Evolutionary conservation across 1,140 invertebrate genomes (phyloP), one percentile per base, ranked within the genome.

Genomic region (Eciton burchellii): DNA sequence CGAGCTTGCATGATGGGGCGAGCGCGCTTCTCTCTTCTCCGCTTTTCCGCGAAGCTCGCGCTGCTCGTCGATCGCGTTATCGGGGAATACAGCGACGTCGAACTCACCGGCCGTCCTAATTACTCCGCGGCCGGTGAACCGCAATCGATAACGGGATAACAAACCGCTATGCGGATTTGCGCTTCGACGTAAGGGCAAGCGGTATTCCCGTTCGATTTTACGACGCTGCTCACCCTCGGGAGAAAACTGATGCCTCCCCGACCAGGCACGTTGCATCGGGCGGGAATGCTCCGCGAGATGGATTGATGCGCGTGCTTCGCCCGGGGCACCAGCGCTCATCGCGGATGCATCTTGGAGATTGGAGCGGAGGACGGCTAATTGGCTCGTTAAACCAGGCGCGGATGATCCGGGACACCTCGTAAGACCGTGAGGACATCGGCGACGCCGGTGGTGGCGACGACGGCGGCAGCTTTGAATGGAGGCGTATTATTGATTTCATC

Each of bases 401-500:
- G 24, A 56, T 43, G 59, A 19, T n/a, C 19, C 57, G 43, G 45
- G 41, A 49, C 21, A 35, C 43, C 43, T 43, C 72, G 43, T 26
- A 74, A 49, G 59, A 68, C 63, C 74, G 8, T 57, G 56, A 79
- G 74, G 63, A 26, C 4, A 26, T 12, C 35, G 35, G 35, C 6
- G 43, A 56, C 43, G 24, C 11, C 60, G 29, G 68, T 41, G 24
- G 83, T 62, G 82, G 74, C 66, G 84, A 43, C 66, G 52, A 41
- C 29, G 59, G 62, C 43, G 70, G 56, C 60, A 81, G 86, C 82
- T 89, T 88, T 86, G 86, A 90, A 90, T 89, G 84, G 84, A 88
- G 84, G 87, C 89, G 89, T 91, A 86, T 91, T 92, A 92, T 92
- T 92, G 91, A 92, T 92, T 92, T 90, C 89, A 88, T 88, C 87